These are phyloP conservation scores for Raja brachyura DNA, from an alignment of 2,113 vertebrate genomes.

Conservation along the genomic window DNA sequence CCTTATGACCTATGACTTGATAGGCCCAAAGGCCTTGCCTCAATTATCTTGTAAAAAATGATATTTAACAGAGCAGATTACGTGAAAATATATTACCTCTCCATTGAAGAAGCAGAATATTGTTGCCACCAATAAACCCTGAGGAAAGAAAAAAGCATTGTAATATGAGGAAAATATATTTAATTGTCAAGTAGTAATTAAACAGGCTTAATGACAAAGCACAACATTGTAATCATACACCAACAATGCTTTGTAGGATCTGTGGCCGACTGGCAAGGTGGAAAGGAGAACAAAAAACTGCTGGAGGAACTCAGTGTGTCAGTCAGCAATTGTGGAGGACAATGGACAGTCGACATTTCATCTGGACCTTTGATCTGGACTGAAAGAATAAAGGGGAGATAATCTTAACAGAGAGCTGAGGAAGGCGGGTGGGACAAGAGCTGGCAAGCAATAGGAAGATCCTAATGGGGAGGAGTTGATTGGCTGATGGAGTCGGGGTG, in stretches of 20 bases:
- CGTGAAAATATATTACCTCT: constrained; percentile 65
- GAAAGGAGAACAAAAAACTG: neutral
- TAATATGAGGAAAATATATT: neutral
- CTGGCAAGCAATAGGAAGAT: too few species aligned
- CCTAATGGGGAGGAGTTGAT: too few species aligned
- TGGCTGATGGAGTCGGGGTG: too few species aligned
- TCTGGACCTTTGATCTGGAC: too few species aligned
- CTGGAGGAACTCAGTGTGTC: too few species aligned
- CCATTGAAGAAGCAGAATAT: constrained; percentile 99
- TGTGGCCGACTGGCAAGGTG: neutral
- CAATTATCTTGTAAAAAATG: neutral
- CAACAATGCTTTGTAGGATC: neutral
- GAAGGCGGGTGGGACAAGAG: too few species aligned
- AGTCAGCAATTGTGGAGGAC: too few species aligned
- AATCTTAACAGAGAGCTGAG: too few species aligned
- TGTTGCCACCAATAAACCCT: constrained; percentile 92
- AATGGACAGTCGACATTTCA: too few species aligned
- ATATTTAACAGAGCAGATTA: neutral
- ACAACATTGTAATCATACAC: neutral
- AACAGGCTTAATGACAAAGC: neutral
- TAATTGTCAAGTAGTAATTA: neutral
- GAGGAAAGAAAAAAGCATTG: constrained; percentile 48
- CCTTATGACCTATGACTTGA: neutral
- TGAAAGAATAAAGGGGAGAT: too few species aligned
- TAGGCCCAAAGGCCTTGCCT: neutral